Evolutionary conservation across 2,888 invertebrate species (phyloP), one percentile per base, ranked within the genome.

Genomic region (Volucella zonaria): DNA sequence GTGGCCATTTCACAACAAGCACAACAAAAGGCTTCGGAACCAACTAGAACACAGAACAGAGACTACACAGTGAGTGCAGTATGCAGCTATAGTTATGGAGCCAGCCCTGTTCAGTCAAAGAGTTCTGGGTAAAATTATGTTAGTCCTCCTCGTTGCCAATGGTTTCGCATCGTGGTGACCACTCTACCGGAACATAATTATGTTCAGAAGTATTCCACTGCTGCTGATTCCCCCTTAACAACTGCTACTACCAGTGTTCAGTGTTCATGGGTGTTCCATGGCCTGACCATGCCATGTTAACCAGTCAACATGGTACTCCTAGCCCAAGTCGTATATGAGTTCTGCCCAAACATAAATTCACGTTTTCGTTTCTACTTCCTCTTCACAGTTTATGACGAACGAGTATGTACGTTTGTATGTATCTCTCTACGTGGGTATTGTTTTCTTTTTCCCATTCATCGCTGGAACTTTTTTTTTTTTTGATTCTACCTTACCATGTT

Each of bases 101-200:
- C 14, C 18, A n/a, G 15, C 11, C n/a, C 51, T 40, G 43, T 61
- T 23, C 18, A 74, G 74, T 61, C 73, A 74, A 59, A 61, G 52
- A 71, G 49, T 82, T 77, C 66, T 71, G 77, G 71, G 61, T 76
- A 67, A 73, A 31, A 74, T 74, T 64, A 31, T 67, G 73, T 64
- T 61, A 47, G 54, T 12, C 10, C 58, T 56, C 18, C 47, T 54
- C 14, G 43, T 58, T 52, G 64, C 62, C 68, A 59, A 73, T 73
- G 58, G 78, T 74, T 74, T 73, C 15, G 71, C 82, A 74, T 78
- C 62, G 64, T 59, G 74, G 31, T 52, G 78, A 74, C 73, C 82
- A 68, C 42, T 78, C 78, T 47, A 68, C 78, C 78, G 82, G 78
- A 82, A 82, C 82, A 70, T 74, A 82, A 78, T 82, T 82, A 82